Conservation (phyloP, 2,797 vertebrate species). For the Kryptopterus vitreolus region DNA sequence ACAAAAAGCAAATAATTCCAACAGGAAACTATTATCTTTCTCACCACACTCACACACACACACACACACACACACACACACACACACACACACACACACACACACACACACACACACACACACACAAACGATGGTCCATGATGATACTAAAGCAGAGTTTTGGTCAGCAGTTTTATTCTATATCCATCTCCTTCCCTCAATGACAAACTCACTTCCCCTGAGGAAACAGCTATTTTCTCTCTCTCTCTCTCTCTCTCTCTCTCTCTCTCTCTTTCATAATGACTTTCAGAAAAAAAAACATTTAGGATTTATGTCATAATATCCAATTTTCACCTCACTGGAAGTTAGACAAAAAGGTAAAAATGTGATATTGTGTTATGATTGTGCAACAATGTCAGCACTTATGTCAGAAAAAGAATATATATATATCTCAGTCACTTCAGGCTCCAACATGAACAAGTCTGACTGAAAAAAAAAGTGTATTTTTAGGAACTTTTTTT, state of each 20-base stretch:
- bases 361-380: background rate
- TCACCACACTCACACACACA: background rate
- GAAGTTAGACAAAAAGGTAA: background rate
- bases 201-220: background rate
- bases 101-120: no score
- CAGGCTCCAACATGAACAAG: no score
- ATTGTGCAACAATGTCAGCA: background rate
- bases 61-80: background rate
- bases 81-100: background rate
- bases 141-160: background rate
- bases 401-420: no score
- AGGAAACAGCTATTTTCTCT: background rate
- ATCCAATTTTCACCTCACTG: background rate
- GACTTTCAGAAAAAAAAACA: no score
- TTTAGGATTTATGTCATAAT: background rate
- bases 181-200: background rate
- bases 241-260: background rate
- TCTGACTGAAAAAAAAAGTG: background rate
- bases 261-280: background rate
- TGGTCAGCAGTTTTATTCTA: conserved; percentile 8
- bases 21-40: conserved; percentile 2
- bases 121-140: background rate
- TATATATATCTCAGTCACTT: no score
- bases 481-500: background rate
- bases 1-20: background rate